phyloP scores from a whole-genome alignment of 1,140 invertebrate species.

The Drosophila pallidifrons region DNA sequence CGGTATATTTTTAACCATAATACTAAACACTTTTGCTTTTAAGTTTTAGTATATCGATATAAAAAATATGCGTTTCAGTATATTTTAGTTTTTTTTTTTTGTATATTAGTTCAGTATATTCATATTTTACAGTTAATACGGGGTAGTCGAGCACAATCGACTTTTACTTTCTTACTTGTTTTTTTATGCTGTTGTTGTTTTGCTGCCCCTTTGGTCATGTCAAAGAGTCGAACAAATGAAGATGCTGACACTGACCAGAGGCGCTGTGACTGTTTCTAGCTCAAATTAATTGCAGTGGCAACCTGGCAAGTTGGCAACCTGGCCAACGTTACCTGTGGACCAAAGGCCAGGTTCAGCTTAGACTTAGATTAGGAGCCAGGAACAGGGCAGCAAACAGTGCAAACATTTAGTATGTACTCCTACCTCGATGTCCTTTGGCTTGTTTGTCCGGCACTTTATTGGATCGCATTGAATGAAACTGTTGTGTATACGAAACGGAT shows the following conservation, averaged over 20 bases:
- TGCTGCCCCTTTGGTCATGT: conserved; percentile 26
- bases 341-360: not conserved
- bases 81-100: too few species aligned
- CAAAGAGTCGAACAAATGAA: conserved; percentile 36
- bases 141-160: too few species aligned
- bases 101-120: too few species aligned
- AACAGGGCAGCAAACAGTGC: not conserved
- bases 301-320: conserved; percentile 3
- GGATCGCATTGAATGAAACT: conserved; percentile 21
- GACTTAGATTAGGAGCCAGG: conserved; percentile 29
- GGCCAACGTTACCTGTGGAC: not conserved
- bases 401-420: not conserved
- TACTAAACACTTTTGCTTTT: too few species aligned
- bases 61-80: too few species aligned
- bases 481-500: not conserved
- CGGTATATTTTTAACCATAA: too few species aligned
- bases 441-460: conserved; percentile 45
- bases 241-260: conserved; percentile 16
- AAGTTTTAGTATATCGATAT: too few species aligned
- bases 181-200: conserved; percentile 13
- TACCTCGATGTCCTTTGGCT: not conserved
- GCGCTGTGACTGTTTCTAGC: conserved; percentile 9
- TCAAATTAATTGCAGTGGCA: conserved; percentile 61
- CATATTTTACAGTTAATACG: too few species aligned
- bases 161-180: too few species aligned